Evolutionary conservation across 2,113 vertebrate genomes (phyloP).

Genomic region (Hemicordylus capensis): DNA sequence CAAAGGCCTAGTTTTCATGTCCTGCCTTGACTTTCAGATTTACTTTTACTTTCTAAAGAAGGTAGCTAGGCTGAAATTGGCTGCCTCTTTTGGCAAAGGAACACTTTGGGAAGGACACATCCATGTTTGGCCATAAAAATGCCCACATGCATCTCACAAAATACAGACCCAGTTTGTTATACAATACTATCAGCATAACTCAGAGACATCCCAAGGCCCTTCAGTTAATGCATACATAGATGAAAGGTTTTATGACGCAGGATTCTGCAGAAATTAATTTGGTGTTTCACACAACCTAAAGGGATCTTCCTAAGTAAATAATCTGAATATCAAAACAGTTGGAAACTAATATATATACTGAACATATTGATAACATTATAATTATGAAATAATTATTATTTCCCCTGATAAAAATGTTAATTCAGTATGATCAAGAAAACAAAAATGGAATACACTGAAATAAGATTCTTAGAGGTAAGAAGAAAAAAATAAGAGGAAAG

Average conservation of each 20-base stretch:
- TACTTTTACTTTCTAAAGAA: slow-evolving; percentile 4
- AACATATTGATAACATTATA: background rate
- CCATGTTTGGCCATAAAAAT: slow-evolving; percentile 10
- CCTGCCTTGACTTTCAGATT: background rate
- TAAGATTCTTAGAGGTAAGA: slow-evolving; percentile 5
- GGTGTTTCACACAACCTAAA: slow-evolving; percentile 1
- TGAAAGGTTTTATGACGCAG: background rate
- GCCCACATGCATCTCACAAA: slow-evolving; percentile 10
- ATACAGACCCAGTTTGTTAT: background rate
- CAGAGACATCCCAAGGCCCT: slow-evolving; percentile 6
- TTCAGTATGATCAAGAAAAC: background rate
- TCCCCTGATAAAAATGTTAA: background rate
- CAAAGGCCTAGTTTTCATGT: background rate
- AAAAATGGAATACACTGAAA: background rate
- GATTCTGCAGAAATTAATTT: slow-evolving; percentile 6
- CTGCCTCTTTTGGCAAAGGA: background rate
- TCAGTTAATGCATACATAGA: slow-evolving; percentile 9
- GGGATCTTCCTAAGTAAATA: background rate
- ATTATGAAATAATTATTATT: slow-evolving; percentile 2
- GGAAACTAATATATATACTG: slow-evolving; percentile 1
- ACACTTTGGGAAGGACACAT: background rate
- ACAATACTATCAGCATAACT: background rate
- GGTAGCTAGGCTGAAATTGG: background rate
- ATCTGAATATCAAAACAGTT: background rate
- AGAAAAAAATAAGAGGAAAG: slow-evolving; percentile 12